phyloP scores from a whole-genome alignment of 2,797 vertebrate species.

The Emydoidea blandingii region DNA sequence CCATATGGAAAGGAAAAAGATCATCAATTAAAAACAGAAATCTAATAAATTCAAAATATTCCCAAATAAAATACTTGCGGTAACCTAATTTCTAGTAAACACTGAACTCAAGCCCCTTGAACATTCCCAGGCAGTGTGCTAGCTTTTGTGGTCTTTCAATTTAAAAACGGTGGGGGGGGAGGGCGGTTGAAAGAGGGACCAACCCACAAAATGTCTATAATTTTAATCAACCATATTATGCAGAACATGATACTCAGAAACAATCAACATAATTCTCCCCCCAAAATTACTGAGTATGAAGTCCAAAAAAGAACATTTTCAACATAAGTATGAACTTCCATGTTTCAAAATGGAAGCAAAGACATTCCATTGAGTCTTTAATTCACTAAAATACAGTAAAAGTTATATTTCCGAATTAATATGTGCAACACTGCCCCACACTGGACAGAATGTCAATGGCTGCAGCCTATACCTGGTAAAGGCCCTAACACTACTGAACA shows the following conservation, averaged over 20 bases:
- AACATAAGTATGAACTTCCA: conserved; percentile 37
- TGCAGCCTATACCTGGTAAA: not conserved
- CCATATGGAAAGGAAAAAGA: conserved; percentile 80
- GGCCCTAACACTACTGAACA: not conserved
- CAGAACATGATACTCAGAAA: conserved; percentile 40
- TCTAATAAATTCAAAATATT: conserved; percentile 84
- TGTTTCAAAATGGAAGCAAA: conserved; percentile 35
- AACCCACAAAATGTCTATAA: conserved; percentile 31
- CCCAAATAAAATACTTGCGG: conserved; percentile 83
- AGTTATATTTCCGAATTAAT: not conserved
- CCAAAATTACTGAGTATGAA: conserved; percentile 37
- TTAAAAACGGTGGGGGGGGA: not conserved
- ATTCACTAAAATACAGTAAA: not conserved
- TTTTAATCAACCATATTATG: conserved; percentile 29
- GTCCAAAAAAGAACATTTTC: conserved; percentile 41
- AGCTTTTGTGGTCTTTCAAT: conserved; percentile 68
- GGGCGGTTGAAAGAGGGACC: not conserved
- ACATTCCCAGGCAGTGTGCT: conserved; percentile 76
- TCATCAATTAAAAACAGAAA: conserved; percentile 83
- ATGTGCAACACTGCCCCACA: not conserved
- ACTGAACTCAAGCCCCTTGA: conserved; percentile 71
- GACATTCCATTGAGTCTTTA: conserved; percentile 6
- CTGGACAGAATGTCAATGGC: not conserved
- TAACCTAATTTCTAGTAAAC: conserved; percentile 84
- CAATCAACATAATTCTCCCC: conserved; percentile 21